A percentile compares a stretch with the other conserved stretches of the same genome.
Conservation (phyloP, 2,113 vertebrate genomes). For the Ictidomys tridecemlineatus region DNA sequence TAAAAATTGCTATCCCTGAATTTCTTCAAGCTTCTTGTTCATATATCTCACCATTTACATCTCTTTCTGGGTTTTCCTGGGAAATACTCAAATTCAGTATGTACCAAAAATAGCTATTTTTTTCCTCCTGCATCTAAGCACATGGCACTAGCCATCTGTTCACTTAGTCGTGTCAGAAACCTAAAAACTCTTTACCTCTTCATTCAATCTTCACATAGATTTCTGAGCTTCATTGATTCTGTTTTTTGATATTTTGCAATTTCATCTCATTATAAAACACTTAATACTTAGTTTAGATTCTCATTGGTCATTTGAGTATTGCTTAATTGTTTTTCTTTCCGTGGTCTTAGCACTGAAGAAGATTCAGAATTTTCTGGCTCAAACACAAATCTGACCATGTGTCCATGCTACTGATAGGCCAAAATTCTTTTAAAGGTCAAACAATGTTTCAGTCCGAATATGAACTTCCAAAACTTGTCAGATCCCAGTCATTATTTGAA, state of each 20-base stretch:
- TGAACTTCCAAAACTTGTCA: not conserved
- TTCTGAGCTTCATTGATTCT: not conserved
- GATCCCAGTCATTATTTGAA: not conserved
- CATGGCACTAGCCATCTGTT: slow-evolving; percentile 23
- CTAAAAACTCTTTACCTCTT: not conserved
- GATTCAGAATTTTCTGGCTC: not conserved
- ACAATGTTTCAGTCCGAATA: not conserved
- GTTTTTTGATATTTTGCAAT: not conserved
- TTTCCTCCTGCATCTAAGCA: not conserved
- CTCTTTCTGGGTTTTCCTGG: slow-evolving; percentile 30
- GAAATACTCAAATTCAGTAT: slow-evolving; percentile 36
- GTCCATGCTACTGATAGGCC: not conserved
- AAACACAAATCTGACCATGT: not conserved
- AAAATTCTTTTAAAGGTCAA: not conserved
- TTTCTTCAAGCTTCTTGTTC: not conserved
- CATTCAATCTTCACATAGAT: not conserved
- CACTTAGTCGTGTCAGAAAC: slow-evolving; percentile 14
- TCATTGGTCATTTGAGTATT: not conserved
- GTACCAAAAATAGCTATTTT: slow-evolving; percentile 22
- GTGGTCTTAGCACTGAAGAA: not conserved
- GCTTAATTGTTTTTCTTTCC: not conserved
- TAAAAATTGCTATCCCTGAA: not conserved
- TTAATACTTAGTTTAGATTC: not conserved
- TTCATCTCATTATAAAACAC: not conserved
- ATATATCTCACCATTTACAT: not conserved